phyloP scores from a whole-genome alignment of 2,888 invertebrate species.

The Agriotes lineatus region DNA sequence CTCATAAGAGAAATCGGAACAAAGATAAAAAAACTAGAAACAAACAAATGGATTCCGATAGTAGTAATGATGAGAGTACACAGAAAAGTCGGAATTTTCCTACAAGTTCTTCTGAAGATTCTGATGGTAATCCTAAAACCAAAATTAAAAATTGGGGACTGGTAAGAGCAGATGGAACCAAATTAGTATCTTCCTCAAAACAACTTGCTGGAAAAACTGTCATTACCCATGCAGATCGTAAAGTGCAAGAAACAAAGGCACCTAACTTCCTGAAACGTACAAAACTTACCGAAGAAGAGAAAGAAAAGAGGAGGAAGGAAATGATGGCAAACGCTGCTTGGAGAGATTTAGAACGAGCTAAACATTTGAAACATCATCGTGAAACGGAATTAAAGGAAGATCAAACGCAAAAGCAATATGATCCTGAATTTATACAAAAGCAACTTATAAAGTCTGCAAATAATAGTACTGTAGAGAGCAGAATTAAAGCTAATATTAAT shows the following conservation, averaged over 20 bases:
- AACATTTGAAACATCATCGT: conserved; percentile 74
- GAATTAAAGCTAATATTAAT: conserved; percentile 90
- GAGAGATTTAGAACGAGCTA: conserved; percentile 76
- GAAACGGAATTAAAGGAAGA: conserved; percentile 69
- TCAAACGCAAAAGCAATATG: conserved; percentile 66
- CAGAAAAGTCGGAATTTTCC: too few species aligned
- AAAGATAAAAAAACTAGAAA: neutral
- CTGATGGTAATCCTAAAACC: conserved; percentile 33
- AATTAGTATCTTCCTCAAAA: too few species aligned
- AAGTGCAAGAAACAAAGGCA: conserved; percentile 37
- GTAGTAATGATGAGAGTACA: neutral
- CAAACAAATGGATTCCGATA: neutral
- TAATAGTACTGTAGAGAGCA: conserved; percentile 81
- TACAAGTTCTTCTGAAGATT: conserved; percentile 40
- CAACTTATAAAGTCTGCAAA: conserved; percentile 76
- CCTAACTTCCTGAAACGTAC: conserved; percentile 43
- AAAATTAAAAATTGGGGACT: conserved; percentile 61
- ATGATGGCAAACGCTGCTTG: conserved; percentile 87
- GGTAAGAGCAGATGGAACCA: conserved; percentile 63
- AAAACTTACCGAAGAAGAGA: conserved; percentile 73
- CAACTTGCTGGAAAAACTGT: too few species aligned
- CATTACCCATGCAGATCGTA: conserved; percentile 35
- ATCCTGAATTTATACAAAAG: conserved; percentile 70
- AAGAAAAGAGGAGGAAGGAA: conserved; percentile 77
- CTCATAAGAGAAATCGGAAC: neutral